Evolutionary conservation across 2,797 vertebrate species (phyloP).

Genomic region (Tapera naevia): DNA sequence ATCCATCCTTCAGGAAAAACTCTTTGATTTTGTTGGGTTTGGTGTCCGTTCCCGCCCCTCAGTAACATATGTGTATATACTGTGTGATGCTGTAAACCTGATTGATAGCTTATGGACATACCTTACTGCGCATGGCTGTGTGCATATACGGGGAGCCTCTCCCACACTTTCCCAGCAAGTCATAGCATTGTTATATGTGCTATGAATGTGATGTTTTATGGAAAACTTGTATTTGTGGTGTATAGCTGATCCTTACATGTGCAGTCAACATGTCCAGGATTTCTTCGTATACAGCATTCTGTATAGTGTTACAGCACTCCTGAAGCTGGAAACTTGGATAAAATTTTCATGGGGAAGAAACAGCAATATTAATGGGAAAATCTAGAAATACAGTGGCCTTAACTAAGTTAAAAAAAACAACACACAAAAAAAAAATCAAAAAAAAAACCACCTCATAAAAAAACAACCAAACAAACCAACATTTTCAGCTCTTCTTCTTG

Average conservation of each 20-base stretch:
- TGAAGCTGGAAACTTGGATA: not conserved
- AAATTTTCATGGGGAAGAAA: not conserved
- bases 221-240: not conserved
- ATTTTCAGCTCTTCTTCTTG: not conserved
- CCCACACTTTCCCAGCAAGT: not conserved
- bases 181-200: not conserved
- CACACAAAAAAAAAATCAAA: too few species aligned
- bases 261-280: not conserved
- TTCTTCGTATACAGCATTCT: not conserved
- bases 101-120: not conserved
- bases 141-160: not conserved
- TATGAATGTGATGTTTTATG: not conserved
- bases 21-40: not conserved
- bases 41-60: not conserved
- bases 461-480: not conserved
- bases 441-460: not conserved
- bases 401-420: not conserved
- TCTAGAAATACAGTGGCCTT: not conserved
- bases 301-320: not conserved
- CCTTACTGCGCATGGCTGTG: not conserved
- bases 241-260: not conserved
- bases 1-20: not conserved
- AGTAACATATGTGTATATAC: not conserved
- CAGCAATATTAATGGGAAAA: not conserved
- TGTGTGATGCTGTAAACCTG: not conserved